Evolutionary conservation across 1,140 invertebrate species (phyloP).

Genomic region (Zaprionus taronus): DNA sequence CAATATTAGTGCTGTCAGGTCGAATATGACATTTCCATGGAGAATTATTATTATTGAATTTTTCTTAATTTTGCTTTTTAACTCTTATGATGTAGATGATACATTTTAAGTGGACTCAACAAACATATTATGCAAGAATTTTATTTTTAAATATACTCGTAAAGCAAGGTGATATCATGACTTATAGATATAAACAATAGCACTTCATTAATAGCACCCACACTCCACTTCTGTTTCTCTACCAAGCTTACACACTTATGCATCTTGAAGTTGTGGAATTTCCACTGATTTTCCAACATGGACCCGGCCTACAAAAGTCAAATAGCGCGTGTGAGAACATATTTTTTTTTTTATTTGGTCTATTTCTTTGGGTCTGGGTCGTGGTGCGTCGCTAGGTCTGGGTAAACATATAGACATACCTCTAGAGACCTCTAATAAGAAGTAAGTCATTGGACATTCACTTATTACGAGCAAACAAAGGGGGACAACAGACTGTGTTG

Average conservation of each 20-base stretch:
- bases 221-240: background rate
- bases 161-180: conserved; percentile 66
- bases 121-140: too few species aligned
- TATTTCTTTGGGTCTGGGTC: background rate
- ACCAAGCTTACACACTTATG: background rate
- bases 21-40: too few species aligned
- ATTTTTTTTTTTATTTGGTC: background rate
- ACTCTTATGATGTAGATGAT: too few species aligned
- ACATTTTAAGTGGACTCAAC: too few species aligned
- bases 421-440: conserved; percentile 37
- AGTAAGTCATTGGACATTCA: conserved; percentile 42
- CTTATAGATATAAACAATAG: conserved; percentile 21
- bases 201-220: background rate
- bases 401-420: conserved; percentile 10
- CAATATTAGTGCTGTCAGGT: too few species aligned
- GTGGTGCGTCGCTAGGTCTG: background rate
- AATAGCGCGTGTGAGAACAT: background rate
- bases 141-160: background rate
- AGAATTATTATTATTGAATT: too few species aligned
- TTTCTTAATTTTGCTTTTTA: too few species aligned
- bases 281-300: background rate
- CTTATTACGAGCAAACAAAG: conserved; percentile 47
- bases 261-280: background rate
- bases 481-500: conserved; percentile 28
- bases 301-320: background rate